Conservation (phyloP, 2,888 invertebrate species). For the Cinara cedri region DNA sequence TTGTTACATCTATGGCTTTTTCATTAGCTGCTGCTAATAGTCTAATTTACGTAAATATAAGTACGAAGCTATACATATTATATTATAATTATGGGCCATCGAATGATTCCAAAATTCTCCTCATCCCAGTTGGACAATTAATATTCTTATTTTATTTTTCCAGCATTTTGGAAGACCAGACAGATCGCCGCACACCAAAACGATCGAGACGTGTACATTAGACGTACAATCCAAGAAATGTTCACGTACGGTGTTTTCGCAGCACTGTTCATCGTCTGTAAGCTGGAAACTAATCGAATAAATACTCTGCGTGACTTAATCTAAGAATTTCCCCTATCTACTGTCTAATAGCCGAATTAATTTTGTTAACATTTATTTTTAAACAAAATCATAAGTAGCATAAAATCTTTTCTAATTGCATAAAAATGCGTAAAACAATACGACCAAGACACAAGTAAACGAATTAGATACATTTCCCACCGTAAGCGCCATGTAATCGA, state of each 20-base stretch:
- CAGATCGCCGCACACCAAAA: conserved; percentile 10
- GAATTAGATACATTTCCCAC: no score
- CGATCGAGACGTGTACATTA: conserved; percentile 24
- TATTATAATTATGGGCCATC: no score
- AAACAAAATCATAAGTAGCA: no score
- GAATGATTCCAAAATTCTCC: conserved; percentile 62
- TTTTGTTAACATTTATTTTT: no score
- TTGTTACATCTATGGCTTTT: no score
- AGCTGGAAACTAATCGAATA: neutral
- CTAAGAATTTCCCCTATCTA: neutral
- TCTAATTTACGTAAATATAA: no score
- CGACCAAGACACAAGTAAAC: neutral
- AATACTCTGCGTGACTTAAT: neutral
- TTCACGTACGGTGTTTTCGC: neutral
- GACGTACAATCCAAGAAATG: neutral
- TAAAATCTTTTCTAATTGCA: no score
- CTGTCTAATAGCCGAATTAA: neutral
- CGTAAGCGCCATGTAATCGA: no score
- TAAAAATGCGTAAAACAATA: no score
- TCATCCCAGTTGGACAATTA: no score
- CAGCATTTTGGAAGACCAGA: conserved; percentile 11
- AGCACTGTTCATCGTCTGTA: conserved; percentile 11
- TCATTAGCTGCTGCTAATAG: no score
- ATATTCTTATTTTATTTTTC: neutral
- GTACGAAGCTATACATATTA: no score